A percentile compares a stretch with the other conserved stretches of the same genome.
phyloP scores from a whole-genome alignment of 1,140 invertebrate genomes.

The Nylanderia fulva region DNA sequence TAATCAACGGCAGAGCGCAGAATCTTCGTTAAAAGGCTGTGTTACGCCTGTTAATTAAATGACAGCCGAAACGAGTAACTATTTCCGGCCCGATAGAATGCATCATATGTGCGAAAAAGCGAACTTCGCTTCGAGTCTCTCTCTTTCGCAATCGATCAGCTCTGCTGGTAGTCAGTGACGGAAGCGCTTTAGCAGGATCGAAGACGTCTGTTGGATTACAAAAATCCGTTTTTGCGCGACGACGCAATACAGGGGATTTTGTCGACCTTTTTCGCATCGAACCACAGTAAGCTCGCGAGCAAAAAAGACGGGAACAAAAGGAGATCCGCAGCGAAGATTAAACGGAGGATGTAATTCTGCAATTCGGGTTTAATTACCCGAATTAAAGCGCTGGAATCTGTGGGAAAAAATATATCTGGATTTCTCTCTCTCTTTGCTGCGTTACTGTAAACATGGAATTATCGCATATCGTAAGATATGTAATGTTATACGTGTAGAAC shows the following conservation, averaged over 20 bases:
- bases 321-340: background rate
- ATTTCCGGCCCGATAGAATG: background rate
- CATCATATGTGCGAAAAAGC: background rate
- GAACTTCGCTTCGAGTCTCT: background rate
- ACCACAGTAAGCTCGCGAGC: background rate
- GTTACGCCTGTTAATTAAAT: constrained; percentile 40
- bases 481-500: background rate
- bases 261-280: background rate
- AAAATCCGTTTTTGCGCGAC: constrained; percentile 18
- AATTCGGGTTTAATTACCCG: background rate
- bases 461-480: background rate
- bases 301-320: background rate
- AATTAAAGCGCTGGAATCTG: background rate
- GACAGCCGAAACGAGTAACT: constrained; percentile 40
- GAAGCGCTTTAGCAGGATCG: constrained; percentile 26
- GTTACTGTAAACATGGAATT: background rate
- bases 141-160: constrained; percentile 30
- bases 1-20: background rate
- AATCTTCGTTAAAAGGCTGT: constrained; percentile 34
- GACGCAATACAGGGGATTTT: background rate
- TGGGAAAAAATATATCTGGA: background rate
- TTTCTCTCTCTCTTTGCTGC: too few species aligned
- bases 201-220: constrained; percentile 45
- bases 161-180: constrained; percentile 6
- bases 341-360: constrained; percentile 1